These are phyloP conservation scores for Heliconius melpomene DNA, from an alignment of 1,140 invertebrate genomes.

Conservation along the genomic window DNA sequence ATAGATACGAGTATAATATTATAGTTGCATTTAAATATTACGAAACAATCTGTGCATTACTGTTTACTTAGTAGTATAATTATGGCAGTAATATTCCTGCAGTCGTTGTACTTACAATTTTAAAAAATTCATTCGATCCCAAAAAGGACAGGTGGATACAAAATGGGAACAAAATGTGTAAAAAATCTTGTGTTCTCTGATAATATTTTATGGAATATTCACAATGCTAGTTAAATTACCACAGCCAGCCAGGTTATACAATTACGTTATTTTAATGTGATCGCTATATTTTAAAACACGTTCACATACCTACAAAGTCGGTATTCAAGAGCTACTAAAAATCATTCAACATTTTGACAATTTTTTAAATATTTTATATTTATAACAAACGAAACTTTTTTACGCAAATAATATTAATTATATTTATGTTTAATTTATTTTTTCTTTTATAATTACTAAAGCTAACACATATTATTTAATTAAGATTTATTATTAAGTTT, in stretches of 20 bases:
- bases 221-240: conserved; percentile 31
- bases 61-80: conserved; percentile 42
- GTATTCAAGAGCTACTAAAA: conserved; percentile 27
- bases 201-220: conserved; percentile 13
- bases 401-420: background rate
- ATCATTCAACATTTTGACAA: conserved; percentile 12
- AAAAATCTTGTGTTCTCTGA: conserved; percentile 29
- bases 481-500: background rate
- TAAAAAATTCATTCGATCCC: conserved; percentile 46
- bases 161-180: conserved; percentile 19
- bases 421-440: background rate
- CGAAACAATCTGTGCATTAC: conserved; percentile 35
- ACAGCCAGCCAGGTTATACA: conserved; percentile 35
- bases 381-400: conserved; percentile 8
- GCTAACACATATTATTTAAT: background rate
- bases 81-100: conserved; percentile 54
- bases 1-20: background rate
- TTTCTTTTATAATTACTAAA: background rate
- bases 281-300: conserved; percentile 7
- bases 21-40: conserved; percentile 19
- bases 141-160: conserved; percentile 43
- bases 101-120: conserved; percentile 56
- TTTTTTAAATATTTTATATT: conserved; percentile 12
- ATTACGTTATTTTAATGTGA: conserved; percentile 32
- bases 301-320: background rate